Evolutionary conservation across 2,888 invertebrate genomes (phyloP), one percentile per base, ranked within the genome.

Genomic region (Spilosoma lubricipeda): DNA sequence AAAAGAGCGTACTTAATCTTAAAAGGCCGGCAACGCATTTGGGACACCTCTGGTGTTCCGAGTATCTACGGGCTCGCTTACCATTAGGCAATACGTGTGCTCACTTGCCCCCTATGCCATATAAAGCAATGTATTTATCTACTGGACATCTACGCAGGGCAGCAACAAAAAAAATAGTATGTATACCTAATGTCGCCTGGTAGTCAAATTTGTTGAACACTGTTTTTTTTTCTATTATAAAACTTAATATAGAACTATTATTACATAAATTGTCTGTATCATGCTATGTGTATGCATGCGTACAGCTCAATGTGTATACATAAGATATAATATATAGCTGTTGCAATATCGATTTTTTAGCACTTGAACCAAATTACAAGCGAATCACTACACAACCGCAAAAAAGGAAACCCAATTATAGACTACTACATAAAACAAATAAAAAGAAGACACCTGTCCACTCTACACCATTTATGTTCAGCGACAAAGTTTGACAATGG

Each of bases 401-500:
- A 11, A 9, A 56, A 56, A n/a, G 11, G 2, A n/a, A n/a, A 9
- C 56, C 7, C 56, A n/a, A 9, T n/a, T 11, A 56, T 56, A 27
- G 27, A 2, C 59, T 30, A 13, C 59, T 48, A 20, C 20, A 23
- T 52, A 23, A 15, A 23, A 72, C 27, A 42, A 72, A 48, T 48
- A 71, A 52, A 45, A 56, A 18, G 3, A 30, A 56, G 36, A 27
- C 13, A 65, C 15, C 27, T 42, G 42, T 56, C 75, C 71, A 73
- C 87, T 90, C 89, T 80, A 87, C 78, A 69, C 70, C 82, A 73
- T 75, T 74, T 70, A 13, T 86, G 76, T 85, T 77, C 87, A 78
- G 74, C 76, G 83, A 82, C 82, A 77, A 80, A 85, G 90, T 93
- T 92, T 93, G 94, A 94, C 94, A 93, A 94, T 93, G 92, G 91